phyloP scores from a whole-genome alignment of 2,888 invertebrate genomes.

The Syrista parreyssii region DNA sequence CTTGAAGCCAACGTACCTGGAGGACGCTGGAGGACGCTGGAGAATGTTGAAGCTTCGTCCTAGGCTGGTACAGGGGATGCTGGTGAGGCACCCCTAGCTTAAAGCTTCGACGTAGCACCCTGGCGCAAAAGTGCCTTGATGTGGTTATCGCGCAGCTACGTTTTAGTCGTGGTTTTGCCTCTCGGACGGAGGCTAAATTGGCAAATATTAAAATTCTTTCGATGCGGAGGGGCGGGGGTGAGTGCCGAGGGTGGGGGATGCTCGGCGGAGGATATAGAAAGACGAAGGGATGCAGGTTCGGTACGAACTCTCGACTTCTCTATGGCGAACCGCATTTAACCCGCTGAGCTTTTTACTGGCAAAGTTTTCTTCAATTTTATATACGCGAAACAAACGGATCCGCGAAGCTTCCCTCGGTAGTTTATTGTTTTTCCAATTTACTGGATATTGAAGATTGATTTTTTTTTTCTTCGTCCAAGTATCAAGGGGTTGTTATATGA shows the following conservation, averaged over 20 bases:
- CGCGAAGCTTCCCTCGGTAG: neutral
- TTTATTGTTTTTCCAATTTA: neutral
- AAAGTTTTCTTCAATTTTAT: slow-evolving; percentile 2
- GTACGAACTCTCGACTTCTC: slow-evolving; percentile 38
- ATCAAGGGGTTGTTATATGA: neutral
- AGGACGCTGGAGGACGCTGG: neutral
- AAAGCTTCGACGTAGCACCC: slow-evolving; percentile 16
- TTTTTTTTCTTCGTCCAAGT: neutral
- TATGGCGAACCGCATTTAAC: slow-evolving; percentile 22
- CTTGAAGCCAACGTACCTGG: neutral
- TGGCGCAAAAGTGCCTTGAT: slow-evolving; percentile 41
- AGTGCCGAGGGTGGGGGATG: slow-evolving; percentile 26
- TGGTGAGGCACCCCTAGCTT: slow-evolving; percentile 3
- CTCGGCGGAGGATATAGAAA: neutral
- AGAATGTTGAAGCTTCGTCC: neutral
- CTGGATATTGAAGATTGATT: neutral
- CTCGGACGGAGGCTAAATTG: slow-evolving; percentile 50
- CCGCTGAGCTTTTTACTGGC: slow-evolving; percentile 17
- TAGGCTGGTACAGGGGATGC: neutral
- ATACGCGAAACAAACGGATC: neutral
- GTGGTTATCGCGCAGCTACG: slow-evolving; percentile 52
- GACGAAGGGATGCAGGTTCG: neutral
- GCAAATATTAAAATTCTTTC: slow-evolving; percentile 60
- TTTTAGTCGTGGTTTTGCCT: slow-evolving; percentile 36
- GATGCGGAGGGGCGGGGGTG: slow-evolving; percentile 38